Evolutionary conservation across 2,888 invertebrate species (phyloP).

Genomic region (Isoperla grammatica): DNA sequence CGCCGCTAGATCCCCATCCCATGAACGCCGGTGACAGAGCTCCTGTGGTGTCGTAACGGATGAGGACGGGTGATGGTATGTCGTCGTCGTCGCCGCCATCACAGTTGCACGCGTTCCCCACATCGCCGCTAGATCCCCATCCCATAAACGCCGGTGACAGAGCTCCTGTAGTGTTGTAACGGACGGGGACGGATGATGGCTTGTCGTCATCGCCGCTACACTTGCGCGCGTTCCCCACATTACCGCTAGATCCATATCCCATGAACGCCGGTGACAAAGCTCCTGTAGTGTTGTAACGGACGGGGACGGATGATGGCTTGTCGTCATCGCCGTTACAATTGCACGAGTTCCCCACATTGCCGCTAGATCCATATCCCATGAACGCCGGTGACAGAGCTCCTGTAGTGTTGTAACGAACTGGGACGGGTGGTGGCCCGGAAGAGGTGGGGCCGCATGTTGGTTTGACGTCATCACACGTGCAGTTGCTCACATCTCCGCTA

Average conservation of each 20-base stretch:
- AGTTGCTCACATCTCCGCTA: too few species aligned
- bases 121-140: too few species aligned
- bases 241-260: too few species aligned
- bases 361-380: too few species aligned
- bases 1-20: too few species aligned
- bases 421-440: background rate
- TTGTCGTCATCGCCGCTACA: background rate
- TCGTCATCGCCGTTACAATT: background rate
- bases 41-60: constrained; percentile 23
- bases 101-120: background rate
- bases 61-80: background rate
- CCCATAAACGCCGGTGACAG: constrained; percentile 6
- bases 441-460: background rate
- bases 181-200: constrained; percentile 2
- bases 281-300: constrained; percentile 23
- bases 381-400: constrained; percentile 14
- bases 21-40: constrained; percentile 9
- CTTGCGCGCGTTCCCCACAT: background rate
- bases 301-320: background rate
- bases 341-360: too few species aligned
- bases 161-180: constrained; percentile 19
- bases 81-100: too few species aligned
- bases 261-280: constrained; percentile 9
- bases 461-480: background rate
- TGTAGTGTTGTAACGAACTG: constrained; percentile 21